phyloP scores from a whole-genome alignment of 2,888 invertebrate species.

The Gastrophysa polygoni region DNA sequence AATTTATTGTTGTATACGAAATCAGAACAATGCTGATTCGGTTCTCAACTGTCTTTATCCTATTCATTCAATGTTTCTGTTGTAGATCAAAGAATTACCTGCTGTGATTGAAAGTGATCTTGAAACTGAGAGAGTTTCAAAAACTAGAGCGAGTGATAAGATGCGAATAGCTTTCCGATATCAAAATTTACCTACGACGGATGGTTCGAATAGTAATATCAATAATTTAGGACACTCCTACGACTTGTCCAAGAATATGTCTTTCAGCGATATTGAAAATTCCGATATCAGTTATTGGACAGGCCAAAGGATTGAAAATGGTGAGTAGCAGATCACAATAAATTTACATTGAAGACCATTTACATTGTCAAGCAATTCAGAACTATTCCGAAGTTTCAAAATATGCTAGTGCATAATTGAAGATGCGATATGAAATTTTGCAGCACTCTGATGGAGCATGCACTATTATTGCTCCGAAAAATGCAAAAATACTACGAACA shows the following conservation, averaged over 20 bases:
- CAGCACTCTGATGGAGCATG: no score
- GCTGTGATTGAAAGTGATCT: constrained; percentile 61
- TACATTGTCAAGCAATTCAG: no score
- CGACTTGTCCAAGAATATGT: constrained; percentile 79
- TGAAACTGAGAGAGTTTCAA: constrained; percentile 38
- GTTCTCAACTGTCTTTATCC: not conserved
- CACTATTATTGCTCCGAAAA: no score
- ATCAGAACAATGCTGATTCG: no score
- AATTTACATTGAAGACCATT: no score
- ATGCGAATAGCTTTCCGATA: constrained; percentile 94
- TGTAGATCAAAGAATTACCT: constrained; percentile 66
- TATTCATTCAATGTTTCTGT: constrained; percentile 2
- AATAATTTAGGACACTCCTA: constrained; percentile 77
- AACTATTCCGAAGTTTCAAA: no score
- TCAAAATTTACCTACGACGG: constrained; percentile 69
- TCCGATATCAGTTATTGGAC: constrained; percentile 67
- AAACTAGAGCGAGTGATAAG: constrained; percentile 59
- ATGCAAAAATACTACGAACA: no score
- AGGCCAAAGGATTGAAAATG: constrained; percentile 46
- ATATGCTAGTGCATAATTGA: no score
- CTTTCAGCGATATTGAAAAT: constrained; percentile 63
- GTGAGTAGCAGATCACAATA: constrained; percentile 31
- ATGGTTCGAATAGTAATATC: constrained; percentile 54
- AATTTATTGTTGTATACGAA: no score
- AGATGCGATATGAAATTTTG: no score